Conservation (phyloP, 2,797 vertebrate species). For the Cossypha heuglini region DNA sequence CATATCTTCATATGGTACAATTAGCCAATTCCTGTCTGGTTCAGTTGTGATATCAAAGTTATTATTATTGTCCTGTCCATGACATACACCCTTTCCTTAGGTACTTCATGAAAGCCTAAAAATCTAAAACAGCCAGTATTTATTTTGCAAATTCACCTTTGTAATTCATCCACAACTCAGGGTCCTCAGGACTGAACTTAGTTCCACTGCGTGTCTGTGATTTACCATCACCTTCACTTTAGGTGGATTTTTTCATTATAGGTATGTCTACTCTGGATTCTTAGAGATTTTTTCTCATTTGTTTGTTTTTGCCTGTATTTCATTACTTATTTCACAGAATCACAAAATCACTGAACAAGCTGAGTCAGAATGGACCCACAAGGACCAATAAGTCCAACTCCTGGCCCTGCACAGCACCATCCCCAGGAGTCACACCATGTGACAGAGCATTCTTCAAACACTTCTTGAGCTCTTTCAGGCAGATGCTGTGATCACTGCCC, state of each 20-base stretch:
- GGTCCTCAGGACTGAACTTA: neutral
- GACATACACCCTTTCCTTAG: neutral
- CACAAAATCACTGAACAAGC: neutral
- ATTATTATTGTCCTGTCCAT: neutral
- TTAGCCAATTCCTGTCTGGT: slow-evolving; percentile 23
- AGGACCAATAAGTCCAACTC: neutral
- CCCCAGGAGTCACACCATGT: neutral
- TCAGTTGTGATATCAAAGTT: neutral
- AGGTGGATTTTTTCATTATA: neutral
- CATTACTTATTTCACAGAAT: neutral
- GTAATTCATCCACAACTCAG: neutral
- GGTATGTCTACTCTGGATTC: neutral
- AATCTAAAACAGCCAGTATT: neutral
- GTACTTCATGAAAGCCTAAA: neutral
- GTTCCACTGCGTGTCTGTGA: neutral
- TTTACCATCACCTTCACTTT: neutral
- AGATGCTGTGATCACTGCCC: fast-evolving
- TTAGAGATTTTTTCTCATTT: neutral
- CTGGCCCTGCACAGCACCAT: fast-evolving
- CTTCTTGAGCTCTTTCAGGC: neutral
- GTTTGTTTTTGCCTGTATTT: neutral
- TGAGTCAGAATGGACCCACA: neutral
- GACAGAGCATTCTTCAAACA: neutral
- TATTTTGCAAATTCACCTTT: neutral
- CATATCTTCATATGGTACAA: neutral